Evolutionary conservation across 2,888 invertebrate genomes (phyloP).

Genomic region (Piscicola geometra): DNA sequence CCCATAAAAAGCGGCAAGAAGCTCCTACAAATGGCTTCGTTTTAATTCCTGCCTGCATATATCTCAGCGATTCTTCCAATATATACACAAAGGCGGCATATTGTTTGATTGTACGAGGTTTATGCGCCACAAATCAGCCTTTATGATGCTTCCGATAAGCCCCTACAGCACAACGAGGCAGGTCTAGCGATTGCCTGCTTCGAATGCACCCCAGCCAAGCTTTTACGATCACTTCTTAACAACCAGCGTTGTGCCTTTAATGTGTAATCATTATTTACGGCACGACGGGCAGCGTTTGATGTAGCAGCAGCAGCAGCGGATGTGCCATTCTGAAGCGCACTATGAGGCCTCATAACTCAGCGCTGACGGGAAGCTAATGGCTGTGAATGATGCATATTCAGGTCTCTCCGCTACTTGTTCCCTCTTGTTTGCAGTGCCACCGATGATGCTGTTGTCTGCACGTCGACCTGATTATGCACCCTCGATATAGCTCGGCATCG

Average conservation of each 20-base stretch:
- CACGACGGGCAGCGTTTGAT: conserved; percentile 3
- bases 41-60: neutral
- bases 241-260: neutral
- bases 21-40: neutral
- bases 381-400: conserved; percentile 1
- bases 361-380: neutral
- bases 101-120: conserved; percentile 13
- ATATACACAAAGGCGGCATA: neutral
- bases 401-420: neutral
- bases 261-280: conserved; percentile 11
- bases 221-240: neutral
- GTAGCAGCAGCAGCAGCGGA: neutral
- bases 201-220: no score
- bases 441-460: neutral
- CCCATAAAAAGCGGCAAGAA: neutral
- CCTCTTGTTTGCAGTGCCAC: neutral
- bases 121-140: neutral
- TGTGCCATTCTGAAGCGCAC: neutral
- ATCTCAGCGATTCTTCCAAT: neutral
- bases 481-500: neutral
- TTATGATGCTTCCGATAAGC: conserved; percentile 9
- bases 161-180: neutral
- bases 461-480: neutral
- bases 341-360: neutral
- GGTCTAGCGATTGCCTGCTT: neutral